Conservation (phyloP, 2,888 invertebrate species). For the Bibio marci region DNA sequence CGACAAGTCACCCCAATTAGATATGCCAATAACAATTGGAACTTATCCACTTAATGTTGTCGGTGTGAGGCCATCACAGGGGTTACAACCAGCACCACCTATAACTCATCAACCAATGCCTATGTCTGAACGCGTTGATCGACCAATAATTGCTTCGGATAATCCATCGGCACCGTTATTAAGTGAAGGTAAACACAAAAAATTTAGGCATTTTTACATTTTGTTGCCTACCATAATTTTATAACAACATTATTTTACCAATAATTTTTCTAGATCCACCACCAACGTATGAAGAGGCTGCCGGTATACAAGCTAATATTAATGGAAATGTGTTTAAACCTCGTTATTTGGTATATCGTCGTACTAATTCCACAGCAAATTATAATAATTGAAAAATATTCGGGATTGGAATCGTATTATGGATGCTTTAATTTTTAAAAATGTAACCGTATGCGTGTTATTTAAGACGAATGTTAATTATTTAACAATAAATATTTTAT, state of each 20-base stretch:
- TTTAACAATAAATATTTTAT: too few species aligned
- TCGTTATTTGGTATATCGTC: background rate
- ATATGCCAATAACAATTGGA: background rate
- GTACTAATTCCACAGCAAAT: background rate
- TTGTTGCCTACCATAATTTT: background rate
- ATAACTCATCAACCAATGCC: background rate
- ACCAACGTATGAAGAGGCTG: too few species aligned
- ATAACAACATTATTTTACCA: background rate
- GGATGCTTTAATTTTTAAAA: too few species aligned
- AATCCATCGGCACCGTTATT: background rate
- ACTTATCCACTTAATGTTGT: background rate
- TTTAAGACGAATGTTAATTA: too few species aligned
- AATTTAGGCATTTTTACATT: background rate
- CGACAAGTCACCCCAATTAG: background rate
- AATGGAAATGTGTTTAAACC: too few species aligned
- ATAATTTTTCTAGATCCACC: background rate
- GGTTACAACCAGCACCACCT: background rate
- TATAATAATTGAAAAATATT: background rate
- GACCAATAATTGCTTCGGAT: too few species aligned
- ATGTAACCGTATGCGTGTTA: too few species aligned
- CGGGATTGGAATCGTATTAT: conserved; percentile 19
- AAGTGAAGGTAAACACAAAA: background rate
- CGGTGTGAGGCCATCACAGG: too few species aligned
- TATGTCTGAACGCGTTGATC: too few species aligned
- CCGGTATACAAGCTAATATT: too few species aligned